Base-by-base conservation (phyloP, 53 echinoderm and acorn worm genomes). In the Astropecten irregularis region DNA sequence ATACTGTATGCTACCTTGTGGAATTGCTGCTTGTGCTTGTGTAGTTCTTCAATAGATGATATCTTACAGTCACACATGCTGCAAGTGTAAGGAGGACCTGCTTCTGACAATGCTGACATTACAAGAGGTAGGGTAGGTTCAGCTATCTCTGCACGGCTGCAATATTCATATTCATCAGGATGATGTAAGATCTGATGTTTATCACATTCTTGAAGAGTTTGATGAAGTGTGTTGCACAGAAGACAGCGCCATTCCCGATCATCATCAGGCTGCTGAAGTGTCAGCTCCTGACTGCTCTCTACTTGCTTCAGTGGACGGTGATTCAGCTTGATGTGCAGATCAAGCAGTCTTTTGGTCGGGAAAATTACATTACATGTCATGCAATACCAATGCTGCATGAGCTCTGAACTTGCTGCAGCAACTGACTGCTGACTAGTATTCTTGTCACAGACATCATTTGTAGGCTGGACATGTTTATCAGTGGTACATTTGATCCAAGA, bases 1-100 rank as follows among this genome's bases (percentile, higher is more conserved):
- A 79, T 61, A 18, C 19, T 85, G 76, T 74, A 85, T 25, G 76
- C 86, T 25, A 85, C 55, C 27, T 50, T 73, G 53, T 85, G 86
- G 64, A 85, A 85, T 69, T 73, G 48, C 31, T 73, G 52, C 65
- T 85, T 85, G 53, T 85, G 86, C 20, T 54, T 32, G 28, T 79
- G 79, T 31, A 79, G 62, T 31, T 14, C 33, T 32, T 48, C 79
- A 7, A 46, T 21, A 28, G 79, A 79, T 20, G 60, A 28, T 3
- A 46, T 27, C 63, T 33, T 79, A 34, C 20, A 60, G 49, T 79
- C 79, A 60, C 79, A 79, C 79, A 79, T 79, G 47, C 27, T 79
- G 36, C 79, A 79, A 18, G 79, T 79, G 79, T 79, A 79, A 15
- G 63, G 62, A 18, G 79, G 47, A 26, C 61, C 62, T 16, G 46